Evolutionary conservation across 2,797 vertebrate genomes (phyloP).

Genomic region (Hirundo rustica): DNA sequence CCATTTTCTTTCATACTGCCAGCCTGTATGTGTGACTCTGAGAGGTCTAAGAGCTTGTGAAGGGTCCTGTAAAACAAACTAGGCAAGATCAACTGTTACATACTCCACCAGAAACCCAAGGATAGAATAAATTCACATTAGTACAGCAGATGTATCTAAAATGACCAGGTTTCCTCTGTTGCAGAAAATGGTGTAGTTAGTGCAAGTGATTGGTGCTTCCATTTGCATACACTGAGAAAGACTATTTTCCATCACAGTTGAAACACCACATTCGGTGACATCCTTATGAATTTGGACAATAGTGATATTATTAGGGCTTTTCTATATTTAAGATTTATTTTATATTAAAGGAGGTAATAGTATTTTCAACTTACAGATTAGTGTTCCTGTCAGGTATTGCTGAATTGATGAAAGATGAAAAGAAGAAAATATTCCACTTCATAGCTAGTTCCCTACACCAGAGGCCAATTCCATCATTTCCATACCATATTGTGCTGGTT

Average conservation of each 20-base stretch:
- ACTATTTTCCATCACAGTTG: not conserved
- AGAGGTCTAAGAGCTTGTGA: not conserved
- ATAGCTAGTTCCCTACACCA: not conserved
- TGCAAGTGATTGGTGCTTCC: not conserved
- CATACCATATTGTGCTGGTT: not conserved
- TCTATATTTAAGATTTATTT: not conserved
- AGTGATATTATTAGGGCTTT: not conserved
- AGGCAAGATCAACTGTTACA: not conserved
- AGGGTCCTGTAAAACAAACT: not conserved
- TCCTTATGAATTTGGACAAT: not conserved
- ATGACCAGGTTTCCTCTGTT: not conserved
- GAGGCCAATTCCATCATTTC: not conserved
- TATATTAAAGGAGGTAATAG: not conserved
- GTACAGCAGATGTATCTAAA: not conserved
- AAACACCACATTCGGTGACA: not conserved
- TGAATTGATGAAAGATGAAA: not conserved
- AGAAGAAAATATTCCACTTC: not conserved
- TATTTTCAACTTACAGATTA: not conserved
- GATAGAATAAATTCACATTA: not conserved
- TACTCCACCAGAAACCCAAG: not conserved
- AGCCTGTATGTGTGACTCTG: not conserved
- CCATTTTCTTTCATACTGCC: not conserved
- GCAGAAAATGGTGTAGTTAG: not conserved
- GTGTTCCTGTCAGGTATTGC: not conserved
- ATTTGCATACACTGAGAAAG: not conserved